Percentiles rank a stretch among this genome's conserved stretches.
Evolutionary conservation across 2,113 vertebrate species (phyloP).

Genomic region (Dinomys branickii): DNA sequence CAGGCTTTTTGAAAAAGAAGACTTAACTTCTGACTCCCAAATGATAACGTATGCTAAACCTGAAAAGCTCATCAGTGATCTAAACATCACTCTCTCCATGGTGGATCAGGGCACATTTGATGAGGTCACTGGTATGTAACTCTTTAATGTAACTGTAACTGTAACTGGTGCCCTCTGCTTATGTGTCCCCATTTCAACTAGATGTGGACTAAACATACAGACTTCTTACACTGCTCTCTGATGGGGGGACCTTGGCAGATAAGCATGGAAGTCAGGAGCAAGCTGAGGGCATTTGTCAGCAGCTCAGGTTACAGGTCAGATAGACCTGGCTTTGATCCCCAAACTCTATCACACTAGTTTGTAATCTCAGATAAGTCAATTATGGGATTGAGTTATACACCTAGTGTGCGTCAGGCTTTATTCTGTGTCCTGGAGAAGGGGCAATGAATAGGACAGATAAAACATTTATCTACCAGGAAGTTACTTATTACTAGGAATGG

Average conservation of each 20-base stretch:
- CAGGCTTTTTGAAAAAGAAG: neutral
- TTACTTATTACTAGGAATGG: neutral
- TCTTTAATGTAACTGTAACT: neutral
- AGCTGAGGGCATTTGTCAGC: neutral
- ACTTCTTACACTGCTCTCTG: neutral
- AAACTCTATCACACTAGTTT: neutral
- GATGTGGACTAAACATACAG: neutral
- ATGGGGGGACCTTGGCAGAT: accelerated
- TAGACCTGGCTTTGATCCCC: neutral
- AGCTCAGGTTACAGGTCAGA: neutral
- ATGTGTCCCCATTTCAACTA: neutral
- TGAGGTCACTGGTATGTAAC: neutral
- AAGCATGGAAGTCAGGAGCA: neutral
- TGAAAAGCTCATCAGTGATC: neutral
- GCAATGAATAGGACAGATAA: neutral
- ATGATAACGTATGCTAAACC: neutral
- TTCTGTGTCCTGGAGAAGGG: neutral
- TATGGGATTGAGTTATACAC: neutral
- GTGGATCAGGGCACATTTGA: neutral
- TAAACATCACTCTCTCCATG: neutral
- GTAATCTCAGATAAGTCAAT: neutral
- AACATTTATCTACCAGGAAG: neutral
- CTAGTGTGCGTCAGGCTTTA: neutral
- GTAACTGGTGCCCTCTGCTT: neutral
- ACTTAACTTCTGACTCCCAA: neutral